Percentiles rank a stretch among this genome's conserved stretches.
These are phyloP conservation scores for Ctena decussata DNA, from an alignment of 2,888 invertebrate species.

Conservation along the genomic window DNA sequence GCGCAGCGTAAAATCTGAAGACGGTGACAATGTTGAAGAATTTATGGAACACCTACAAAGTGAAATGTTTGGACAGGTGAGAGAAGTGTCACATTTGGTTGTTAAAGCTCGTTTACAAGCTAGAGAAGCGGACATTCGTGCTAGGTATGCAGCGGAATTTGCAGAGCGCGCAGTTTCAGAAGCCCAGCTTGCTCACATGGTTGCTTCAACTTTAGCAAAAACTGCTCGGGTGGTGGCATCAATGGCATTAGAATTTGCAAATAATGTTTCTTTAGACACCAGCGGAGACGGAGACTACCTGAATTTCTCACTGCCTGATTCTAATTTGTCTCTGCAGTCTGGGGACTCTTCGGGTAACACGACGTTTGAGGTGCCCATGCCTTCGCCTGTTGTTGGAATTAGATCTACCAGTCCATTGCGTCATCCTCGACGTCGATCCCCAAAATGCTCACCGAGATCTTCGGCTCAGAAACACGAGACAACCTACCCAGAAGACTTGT, in stretches of 20 bases:
- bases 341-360: not conserved
- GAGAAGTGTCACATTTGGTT: constrained; percentile 33
- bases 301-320: not conserved
- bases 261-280: not conserved
- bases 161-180: constrained; percentile 62
- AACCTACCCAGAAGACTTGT: not conserved
- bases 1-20: not conserved
- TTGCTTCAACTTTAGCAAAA: constrained; percentile 63
- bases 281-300: not conserved
- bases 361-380: not conserved
- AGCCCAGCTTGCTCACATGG: constrained; percentile 63
- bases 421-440: not conserved
- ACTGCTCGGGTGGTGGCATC: constrained; percentile 67
- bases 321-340: not conserved
- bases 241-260: constrained; percentile 64
- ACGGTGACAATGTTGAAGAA: not conserved
- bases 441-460: not conserved
- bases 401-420: not conserved
- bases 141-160: constrained; percentile 51
- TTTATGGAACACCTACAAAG: not conserved
- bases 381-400: not conserved
- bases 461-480: not conserved
- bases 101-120: constrained; percentile 42
- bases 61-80: constrained; percentile 20
- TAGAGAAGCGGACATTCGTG: constrained; percentile 56